phyloP scores from a whole-genome alignment of 2,113 vertebrate genomes.

The Salminus brasiliensis region DNA sequence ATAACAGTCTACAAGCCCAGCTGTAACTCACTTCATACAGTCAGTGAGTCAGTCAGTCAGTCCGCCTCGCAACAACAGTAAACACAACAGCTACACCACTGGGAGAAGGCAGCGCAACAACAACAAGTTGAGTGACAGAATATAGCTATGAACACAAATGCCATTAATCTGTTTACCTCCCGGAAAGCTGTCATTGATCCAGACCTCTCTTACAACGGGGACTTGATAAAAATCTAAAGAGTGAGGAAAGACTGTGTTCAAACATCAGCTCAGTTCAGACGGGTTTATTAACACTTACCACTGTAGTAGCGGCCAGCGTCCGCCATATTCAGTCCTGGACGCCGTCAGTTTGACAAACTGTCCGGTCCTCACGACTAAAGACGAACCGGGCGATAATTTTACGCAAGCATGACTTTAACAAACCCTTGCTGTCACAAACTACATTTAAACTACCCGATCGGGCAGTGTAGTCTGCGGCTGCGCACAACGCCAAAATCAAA shows the following conservation, averaged over 20 bases:
- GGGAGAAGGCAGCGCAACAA: neutral
- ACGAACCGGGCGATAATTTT: neutral
- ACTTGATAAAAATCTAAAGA: conserved; percentile 55
- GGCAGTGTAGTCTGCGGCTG: neutral
- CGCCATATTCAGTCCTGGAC: conserved; percentile 54
- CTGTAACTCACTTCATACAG: too few relatives aligned
- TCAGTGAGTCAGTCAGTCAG: too few relatives aligned
- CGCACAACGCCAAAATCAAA: neutral
- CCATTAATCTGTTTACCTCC: conserved; percentile 62
- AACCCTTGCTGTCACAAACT: neutral
- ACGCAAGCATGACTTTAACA: neutral
- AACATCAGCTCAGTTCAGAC: neutral
- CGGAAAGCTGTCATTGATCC: conserved; percentile 36
- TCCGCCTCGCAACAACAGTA: neutral
- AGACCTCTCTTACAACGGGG: conserved; percentile 65
- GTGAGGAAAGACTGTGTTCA: conserved; percentile 22
- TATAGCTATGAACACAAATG: neutral
- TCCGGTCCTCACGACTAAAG: neutral
- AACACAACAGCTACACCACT: neutral
- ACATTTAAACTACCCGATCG: neutral
- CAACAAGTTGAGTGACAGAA: neutral
- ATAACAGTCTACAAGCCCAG: too few relatives aligned
- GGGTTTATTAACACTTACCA: conserved; percentile 58
- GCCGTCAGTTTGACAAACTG: conserved; percentile 28
- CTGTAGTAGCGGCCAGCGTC: conserved; percentile 73